Conservation (phyloP, 1,140 invertebrate genomes). For the Hirudo medicinalis region DNA sequence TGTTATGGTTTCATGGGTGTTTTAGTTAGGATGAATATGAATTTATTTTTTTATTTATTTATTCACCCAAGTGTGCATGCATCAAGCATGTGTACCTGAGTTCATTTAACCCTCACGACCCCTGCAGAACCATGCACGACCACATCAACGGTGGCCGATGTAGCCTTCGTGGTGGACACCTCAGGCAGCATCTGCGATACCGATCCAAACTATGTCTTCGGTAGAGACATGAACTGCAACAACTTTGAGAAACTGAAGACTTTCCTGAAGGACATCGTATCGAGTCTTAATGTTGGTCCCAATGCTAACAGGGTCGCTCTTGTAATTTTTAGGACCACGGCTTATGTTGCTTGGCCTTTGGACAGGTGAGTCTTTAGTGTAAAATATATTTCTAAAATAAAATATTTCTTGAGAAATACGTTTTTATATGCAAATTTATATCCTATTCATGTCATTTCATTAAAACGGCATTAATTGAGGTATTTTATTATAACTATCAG, state of each 20-base stretch:
- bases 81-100: too few relatives aligned
- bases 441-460: too few relatives aligned
- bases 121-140: not conserved
- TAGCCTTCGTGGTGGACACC: slow-evolving; percentile 21
- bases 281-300: not conserved
- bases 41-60: too few relatives aligned
- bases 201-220: slow-evolving; percentile 6
- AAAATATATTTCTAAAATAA: too few relatives aligned
- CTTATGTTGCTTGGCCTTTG: slow-evolving; percentile 12
- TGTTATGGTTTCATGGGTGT: too few relatives aligned
- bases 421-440: too few relatives aligned
- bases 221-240: slow-evolving; percentile 9
- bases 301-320: slow-evolving; percentile 6
- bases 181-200: slow-evolving; percentile 21
- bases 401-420: too few relatives aligned
- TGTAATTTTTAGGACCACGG: slow-evolving; percentile 10
- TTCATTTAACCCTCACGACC: too few relatives aligned
- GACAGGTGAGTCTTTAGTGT: not conserved
- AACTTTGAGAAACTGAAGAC: not conserved
- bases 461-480: too few relatives aligned
- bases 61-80: too few relatives aligned
- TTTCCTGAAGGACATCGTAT: not conserved
- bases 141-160: slow-evolving; percentile 6
- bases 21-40: too few relatives aligned
- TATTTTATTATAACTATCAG: too few relatives aligned